Percentiles rank a stretch among this genome's conserved stretches.
phyloP scores from a whole-genome alignment of 2,888 invertebrate genomes.

The Lasiommata megera region DNA sequence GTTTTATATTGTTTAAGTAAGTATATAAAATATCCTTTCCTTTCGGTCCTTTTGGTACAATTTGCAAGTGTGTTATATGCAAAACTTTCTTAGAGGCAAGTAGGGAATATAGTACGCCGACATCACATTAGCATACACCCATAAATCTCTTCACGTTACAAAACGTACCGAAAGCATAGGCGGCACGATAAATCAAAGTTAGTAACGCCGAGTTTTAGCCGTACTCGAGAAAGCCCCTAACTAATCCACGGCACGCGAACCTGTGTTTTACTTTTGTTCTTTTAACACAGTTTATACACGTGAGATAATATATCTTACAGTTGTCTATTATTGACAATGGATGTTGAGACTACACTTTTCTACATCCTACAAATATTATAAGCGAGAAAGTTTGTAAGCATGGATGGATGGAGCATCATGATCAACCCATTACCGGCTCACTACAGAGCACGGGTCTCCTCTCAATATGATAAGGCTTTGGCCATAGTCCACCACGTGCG shows the following conservation, averaged over 20 bases:
- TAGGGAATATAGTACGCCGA: conserved; percentile 27
- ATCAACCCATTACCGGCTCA: too few relatives aligned
- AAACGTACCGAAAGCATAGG: conserved; percentile 38
- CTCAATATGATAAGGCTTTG: too few relatives aligned
- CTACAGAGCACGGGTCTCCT: too few relatives aligned
- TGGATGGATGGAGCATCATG: too few relatives aligned
- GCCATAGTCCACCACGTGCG: too few relatives aligned
- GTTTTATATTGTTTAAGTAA: too few relatives aligned
- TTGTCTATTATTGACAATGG: conserved; percentile 9
- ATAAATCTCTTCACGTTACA: conserved; percentile 37
- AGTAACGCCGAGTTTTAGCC: conserved; percentile 41
- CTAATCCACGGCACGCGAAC: conserved; percentile 63
- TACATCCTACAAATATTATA: too few relatives aligned
- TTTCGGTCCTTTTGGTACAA: too few relatives aligned
- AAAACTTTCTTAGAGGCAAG: conserved; percentile 15
- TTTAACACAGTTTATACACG: conserved; percentile 32
- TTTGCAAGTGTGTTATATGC: too few relatives aligned
- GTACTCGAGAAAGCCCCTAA: conserved; percentile 46
- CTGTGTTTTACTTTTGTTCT: conserved; percentile 58
- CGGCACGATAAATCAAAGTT: conserved; percentile 48
- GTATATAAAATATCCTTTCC: too few relatives aligned
- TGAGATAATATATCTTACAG: conserved; percentile 9
- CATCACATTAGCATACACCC: conserved; percentile 41
- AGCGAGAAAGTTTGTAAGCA: too few relatives aligned
- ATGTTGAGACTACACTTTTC: too few relatives aligned